Base-by-base conservation (phyloP, 2,797 vertebrate genomes). In the Meda fulgida region DNA sequence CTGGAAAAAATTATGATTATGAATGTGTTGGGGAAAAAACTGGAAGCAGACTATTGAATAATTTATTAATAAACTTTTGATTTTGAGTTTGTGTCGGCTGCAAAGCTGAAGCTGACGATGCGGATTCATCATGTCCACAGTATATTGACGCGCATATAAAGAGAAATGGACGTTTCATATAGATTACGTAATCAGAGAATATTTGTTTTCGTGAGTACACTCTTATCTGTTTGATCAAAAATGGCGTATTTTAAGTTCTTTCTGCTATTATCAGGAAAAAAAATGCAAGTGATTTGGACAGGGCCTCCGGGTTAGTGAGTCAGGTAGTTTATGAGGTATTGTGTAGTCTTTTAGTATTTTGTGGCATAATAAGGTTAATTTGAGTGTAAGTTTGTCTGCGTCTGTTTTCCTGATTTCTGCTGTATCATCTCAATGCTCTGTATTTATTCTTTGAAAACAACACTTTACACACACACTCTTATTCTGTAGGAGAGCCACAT, bases 351-450 rank as follows among this genome's bases (percentile, higher is more conserved):
- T 29, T 63, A n/a, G n/a, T n/a, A 29, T 63, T 63, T 16, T 65
- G 6, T 29, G 60, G 60, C 63, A 43, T 46, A 65, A 18, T 13
- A 53, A 70, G 13, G 51, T 29, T 43, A 0, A 34, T 46, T 60
- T 58, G 38, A 13, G 13, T 36, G 38, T 0, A 1, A 23, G 81
- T 48, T 26, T 43, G 48, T 31, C 8, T n/a, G 5, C 36, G 55
- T 48, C 34, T 55, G 48, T 81, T 66, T 43, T 38, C 46, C 21
- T 81, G 36, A 71, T 81, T 23, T 58, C 80, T 81, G 26, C 36
- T 72, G 11, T 38, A 76, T 76, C 26, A 31, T 60, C 53, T 72
- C 4, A 72, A 16, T 58, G n/a, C 16, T 80, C 2, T 70, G 78
- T 55, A 36, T 80, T 51, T 16, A 53, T 38, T 34, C 46, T 38